Evolutionary conservation across 2,113 vertebrate species (phyloP).

Genomic region (Pelvicachromis taeniatus): DNA sequence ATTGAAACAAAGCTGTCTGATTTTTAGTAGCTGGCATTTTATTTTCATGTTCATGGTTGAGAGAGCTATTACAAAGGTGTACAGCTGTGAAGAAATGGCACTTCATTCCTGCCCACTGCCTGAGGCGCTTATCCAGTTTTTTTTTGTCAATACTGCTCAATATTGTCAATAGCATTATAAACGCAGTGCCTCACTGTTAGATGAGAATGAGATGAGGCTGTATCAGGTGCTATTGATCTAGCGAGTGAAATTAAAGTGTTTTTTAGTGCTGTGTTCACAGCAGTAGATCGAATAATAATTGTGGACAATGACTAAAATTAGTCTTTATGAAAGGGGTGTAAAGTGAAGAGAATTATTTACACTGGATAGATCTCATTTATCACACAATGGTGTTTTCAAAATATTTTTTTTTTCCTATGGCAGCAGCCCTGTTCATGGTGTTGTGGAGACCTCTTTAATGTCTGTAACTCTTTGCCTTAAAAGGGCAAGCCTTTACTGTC

Average conservation of each 20-base stretch:
- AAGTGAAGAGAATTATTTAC: slow-evolving; percentile 45
- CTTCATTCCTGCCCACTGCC: slow-evolving; percentile 21
- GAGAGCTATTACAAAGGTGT: slow-evolving; percentile 36
- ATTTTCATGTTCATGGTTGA: slow-evolving; percentile 28
- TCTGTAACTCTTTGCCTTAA: neutral
- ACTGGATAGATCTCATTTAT: slow-evolving; percentile 46
- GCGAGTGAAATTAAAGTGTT: slow-evolving; percentile 60
- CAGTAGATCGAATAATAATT: slow-evolving; percentile 63
- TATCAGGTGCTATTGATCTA: slow-evolving; percentile 64
- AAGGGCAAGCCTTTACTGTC: neutral
- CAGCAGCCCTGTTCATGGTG: neutral
- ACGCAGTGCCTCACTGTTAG: slow-evolving; percentile 42
- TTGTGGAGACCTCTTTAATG: neutral
- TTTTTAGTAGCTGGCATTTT: neutral
- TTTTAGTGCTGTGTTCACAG: slow-evolving; percentile 46
- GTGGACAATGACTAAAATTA: slow-evolving; percentile 52
- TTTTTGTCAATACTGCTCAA: slow-evolving; percentile 59
- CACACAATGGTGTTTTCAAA: slow-evolving; percentile 11
- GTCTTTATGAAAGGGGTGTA: slow-evolving; percentile 18
- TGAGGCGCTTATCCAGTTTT: slow-evolving; percentile 31
- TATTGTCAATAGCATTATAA: slow-evolving; percentile 61
- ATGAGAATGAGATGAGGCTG: slow-evolving; percentile 42
- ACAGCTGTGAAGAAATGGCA: slow-evolving; percentile 34
- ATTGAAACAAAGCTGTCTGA: neutral
- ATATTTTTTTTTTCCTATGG: slow-evolving; percentile 1